Conservation (phyloP, 1,140 invertebrate species). For the Drosophila pruinosa region DNA sequence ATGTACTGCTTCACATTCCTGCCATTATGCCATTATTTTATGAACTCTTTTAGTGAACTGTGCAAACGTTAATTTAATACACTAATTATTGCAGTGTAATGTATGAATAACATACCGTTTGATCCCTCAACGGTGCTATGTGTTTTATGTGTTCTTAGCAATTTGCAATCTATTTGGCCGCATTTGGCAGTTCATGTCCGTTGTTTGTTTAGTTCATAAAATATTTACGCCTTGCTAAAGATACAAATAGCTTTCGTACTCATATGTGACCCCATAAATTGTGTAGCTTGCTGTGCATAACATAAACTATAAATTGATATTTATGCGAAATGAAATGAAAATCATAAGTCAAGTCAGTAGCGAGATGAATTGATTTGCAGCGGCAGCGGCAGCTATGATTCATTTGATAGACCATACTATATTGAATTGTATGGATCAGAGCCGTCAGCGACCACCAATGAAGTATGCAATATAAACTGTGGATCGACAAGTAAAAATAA, state of each 20-base stretch:
- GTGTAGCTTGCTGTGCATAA: neutral
- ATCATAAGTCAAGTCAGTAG: conserved; percentile 52
- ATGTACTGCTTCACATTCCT: no score
- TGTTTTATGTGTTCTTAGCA: neutral
- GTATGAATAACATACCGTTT: no score
- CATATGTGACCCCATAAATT: neutral
- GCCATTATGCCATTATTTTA: no score
- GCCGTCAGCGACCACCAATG: conserved; percentile 60
- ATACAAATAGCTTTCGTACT: conserved; percentile 21
- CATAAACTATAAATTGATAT: conserved; percentile 43
- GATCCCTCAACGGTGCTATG: neutral
- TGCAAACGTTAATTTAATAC: no score
- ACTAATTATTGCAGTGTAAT: no score
- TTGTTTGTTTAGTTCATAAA: conserved; percentile 19
- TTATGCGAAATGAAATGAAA: conserved; percentile 43
- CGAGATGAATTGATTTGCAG: conserved; percentile 31
- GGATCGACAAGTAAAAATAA: conserved; percentile 67
- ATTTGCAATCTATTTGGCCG: conserved; percentile 19
- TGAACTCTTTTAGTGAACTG: no score
- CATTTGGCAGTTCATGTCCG: conserved; percentile 12
- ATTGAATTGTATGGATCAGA: conserved; percentile 47
- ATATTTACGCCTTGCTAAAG: neutral
- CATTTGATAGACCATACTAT: conserved; percentile 25
- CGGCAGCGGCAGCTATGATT: conserved; percentile 36
- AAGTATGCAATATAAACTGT: conserved; percentile 78